These are phyloP conservation scores for Neolamprologus tretocephalus DNA, from an alignment of 2,113 vertebrate species.

Conservation along the genomic window DNA sequence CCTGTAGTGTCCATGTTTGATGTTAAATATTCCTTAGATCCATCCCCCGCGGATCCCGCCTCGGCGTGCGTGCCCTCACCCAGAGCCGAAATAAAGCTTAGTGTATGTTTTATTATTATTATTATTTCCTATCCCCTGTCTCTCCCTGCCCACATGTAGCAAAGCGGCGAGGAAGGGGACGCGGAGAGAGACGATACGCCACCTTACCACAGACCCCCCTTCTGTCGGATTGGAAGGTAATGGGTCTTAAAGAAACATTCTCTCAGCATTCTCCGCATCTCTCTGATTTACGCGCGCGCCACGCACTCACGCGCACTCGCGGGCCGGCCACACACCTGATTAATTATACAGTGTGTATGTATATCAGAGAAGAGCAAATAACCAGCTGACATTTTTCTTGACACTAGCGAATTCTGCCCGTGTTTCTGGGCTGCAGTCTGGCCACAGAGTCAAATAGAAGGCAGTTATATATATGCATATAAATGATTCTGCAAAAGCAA, in stretches of 20 bases:
- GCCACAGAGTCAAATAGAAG: not conserved
- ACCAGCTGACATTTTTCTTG: not conserved
- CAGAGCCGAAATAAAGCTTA: constrained; percentile 1
- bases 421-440: not conserved
- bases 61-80: constrained; percentile 24
- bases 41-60: constrained; percentile 44
- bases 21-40: constrained; percentile 49
- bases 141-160: constrained; percentile 57
- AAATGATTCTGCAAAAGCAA: not conserved
- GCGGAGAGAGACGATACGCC: constrained; percentile 63
- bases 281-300: constrained; percentile 53
- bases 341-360: constrained; percentile 40
- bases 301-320: constrained; percentile 12
- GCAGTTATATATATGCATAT: not conserved
- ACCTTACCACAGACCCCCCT: constrained; percentile 63
- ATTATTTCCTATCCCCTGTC: not conserved
- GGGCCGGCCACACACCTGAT: constrained; percentile 56
- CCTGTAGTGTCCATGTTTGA: constrained; percentile 51
- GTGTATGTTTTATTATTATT: not conserved
- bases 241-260: constrained; percentile 78
- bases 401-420: not conserved
- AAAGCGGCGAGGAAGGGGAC: constrained; percentile 46
- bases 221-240: constrained; percentile 69
- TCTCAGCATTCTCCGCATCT: constrained; percentile 64
- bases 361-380: not conserved